Conservation (phyloP, 2,113 vertebrate species). For the Leptobrachium leishanense region DNA sequence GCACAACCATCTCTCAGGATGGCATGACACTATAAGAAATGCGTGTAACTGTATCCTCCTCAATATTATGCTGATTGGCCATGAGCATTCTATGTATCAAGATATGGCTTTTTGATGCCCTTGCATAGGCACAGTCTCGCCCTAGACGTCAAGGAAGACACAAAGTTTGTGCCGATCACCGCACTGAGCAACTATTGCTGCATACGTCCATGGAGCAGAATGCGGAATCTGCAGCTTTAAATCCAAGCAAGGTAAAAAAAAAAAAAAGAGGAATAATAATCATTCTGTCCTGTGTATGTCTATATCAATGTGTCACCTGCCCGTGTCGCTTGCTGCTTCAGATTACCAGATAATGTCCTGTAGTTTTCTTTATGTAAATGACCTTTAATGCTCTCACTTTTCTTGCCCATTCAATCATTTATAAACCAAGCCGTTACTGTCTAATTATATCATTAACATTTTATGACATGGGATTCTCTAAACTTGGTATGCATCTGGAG, state of each 20-base stretch:
- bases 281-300: neutral
- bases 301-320: constrained; percentile 14
- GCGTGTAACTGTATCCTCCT: too few relatives aligned
- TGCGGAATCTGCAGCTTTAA: neutral
- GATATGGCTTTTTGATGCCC: too few relatives aligned
- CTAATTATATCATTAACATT: constrained; percentile 51
- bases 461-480: constrained; percentile 44
- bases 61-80: too few relatives aligned
- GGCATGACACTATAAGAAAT: too few relatives aligned
- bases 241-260: neutral
- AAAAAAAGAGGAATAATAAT: neutral
- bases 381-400: constrained; percentile 40
- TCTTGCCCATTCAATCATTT: constrained; percentile 49
- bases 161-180: too few relatives aligned
- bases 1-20: too few relatives aligned
- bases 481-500: constrained; percentile 47
- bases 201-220: neutral
- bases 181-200: too few relatives aligned
- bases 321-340: constrained; percentile 7
- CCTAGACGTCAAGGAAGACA: too few relatives aligned
- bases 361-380: constrained; percentile 46
- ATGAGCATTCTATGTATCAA: too few relatives aligned
- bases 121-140: too few relatives aligned
- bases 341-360: constrained; percentile 37
- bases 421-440: constrained; percentile 48